phyloP scores from a whole-genome alignment of 2,888 invertebrate genomes.

The Falcaria lacertinaria region DNA sequence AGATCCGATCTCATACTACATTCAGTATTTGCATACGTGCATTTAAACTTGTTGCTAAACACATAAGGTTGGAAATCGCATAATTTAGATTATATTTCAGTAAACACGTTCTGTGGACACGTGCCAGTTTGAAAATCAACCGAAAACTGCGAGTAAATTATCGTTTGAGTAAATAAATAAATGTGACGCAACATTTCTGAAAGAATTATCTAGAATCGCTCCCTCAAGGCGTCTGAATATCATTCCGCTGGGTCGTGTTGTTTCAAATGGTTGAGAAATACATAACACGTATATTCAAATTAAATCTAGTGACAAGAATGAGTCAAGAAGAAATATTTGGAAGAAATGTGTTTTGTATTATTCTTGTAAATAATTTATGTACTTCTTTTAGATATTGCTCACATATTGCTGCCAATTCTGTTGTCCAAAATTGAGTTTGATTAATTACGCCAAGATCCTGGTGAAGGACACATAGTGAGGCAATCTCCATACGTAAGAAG shows the following conservation, averaged over 20 bases:
- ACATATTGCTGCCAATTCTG: too few species aligned
- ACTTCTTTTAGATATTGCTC: too few species aligned
- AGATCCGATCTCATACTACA: constrained; percentile 13
- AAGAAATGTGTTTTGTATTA: too few species aligned
- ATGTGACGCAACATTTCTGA: constrained; percentile 42
- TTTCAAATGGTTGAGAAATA: neutral
- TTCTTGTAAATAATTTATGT: too few species aligned
- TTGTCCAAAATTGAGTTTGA: too few species aligned
- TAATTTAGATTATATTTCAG: constrained; percentile 20
- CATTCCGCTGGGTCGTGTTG: neutral
- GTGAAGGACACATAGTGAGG: too few species aligned
- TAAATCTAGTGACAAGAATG: too few species aligned
- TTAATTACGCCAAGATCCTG: too few species aligned
- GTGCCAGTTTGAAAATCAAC: constrained; percentile 20
- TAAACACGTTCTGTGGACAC: constrained; percentile 13
- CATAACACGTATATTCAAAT: too few species aligned
- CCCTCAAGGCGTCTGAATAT: constrained; percentile 5
- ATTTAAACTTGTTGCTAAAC: neutral
- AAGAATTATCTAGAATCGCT: constrained; percentile 36
- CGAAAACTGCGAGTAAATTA: too few species aligned
- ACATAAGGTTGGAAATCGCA: constrained; percentile 7
- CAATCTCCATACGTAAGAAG: too few species aligned
- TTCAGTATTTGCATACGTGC: neutral
- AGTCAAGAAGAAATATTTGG: too few species aligned
- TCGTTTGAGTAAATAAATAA: constrained; percentile 39